phyloP scores from a whole-genome alignment of 2,797 vertebrate genomes.

The Amphiprion clarkii region DNA sequence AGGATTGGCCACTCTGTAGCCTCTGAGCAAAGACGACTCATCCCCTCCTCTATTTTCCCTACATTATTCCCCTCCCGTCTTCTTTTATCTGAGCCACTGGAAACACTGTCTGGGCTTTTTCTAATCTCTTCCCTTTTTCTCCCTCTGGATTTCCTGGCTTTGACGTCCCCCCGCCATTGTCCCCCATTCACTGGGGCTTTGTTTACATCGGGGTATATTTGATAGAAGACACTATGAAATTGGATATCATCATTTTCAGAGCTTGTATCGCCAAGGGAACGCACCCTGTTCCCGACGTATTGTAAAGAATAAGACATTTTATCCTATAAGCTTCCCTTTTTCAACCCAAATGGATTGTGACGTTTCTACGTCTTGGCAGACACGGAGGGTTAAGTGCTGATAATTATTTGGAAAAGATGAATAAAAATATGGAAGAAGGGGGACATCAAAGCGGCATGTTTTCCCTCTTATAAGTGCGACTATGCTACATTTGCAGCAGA shows the following conservation, averaged over 20 bases:
- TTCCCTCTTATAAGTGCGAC: constrained; percentile 39
- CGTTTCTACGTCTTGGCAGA: constrained; percentile 67
- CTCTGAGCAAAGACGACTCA: constrained; percentile 87
- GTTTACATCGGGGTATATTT: constrained; percentile 71
- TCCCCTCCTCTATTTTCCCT: constrained; percentile 87
- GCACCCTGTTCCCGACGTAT: constrained; percentile 37
- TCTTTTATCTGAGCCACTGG: constrained; percentile 86
- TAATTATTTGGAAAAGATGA: constrained; percentile 78
- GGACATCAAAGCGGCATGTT: constrained; percentile 73
- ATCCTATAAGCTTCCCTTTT: constrained; percentile 67
- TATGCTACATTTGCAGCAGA: constrained; percentile 47
- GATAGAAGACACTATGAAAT: constrained; percentile 71
- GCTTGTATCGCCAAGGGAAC: constrained; percentile 74
- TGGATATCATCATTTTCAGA: constrained; percentile 75
- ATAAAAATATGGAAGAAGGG: constrained; percentile 63
- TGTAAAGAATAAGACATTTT: constrained; percentile 66
- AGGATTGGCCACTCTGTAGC: constrained; percentile 89
- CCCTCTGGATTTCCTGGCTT: constrained; percentile 81
- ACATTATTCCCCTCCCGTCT: constrained; percentile 61
- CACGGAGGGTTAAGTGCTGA: constrained; percentile 77
- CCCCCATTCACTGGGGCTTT: constrained; percentile 75
- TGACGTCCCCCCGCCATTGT: constrained; percentile 66
- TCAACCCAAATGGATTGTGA: constrained; percentile 76
- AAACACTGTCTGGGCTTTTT: constrained; percentile 90
- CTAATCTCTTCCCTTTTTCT: constrained; percentile 89